These are phyloP conservation scores for Syndactyla subalaris DNA, from an alignment of 2,797 vertebrate genomes.

Conservation along the genomic window DNA sequence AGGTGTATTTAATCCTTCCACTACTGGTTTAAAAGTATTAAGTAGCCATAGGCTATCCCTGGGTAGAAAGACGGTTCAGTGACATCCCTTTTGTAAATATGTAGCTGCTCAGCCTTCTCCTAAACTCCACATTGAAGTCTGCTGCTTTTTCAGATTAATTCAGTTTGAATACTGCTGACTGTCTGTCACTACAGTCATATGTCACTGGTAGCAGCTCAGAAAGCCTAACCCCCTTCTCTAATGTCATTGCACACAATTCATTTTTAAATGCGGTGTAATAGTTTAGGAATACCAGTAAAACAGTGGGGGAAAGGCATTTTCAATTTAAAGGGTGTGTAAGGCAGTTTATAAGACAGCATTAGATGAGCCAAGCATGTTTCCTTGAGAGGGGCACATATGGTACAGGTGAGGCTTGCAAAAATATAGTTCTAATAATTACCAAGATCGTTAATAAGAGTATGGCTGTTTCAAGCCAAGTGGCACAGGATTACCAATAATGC, in stretches of 20 bases:
- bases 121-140: constrained; percentile 78
- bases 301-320: constrained; percentile 42
- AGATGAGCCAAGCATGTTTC: neutral
- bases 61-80: constrained; percentile 77
- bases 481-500: neutral
- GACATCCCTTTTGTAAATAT: constrained; percentile 82
- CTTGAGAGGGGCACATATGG: neutral
- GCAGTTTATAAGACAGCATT: constrained; percentile 38
- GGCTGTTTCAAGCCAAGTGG: neutral
- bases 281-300: constrained; percentile 66
- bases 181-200: constrained; percentile 78
- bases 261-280: constrained; percentile 73
- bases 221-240: constrained; percentile 77
- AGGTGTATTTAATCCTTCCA: constrained; percentile 70
- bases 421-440: neutral
- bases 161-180: constrained; percentile 78
- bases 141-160: constrained; percentile 80
- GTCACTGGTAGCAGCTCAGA: constrained; percentile 76
- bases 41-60: constrained; percentile 81
- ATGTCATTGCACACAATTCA: constrained; percentile 76
- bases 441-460: neutral
- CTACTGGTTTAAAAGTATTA: constrained; percentile 78
- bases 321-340: constrained; percentile 62
- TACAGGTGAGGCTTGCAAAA: constrained; percentile 15
- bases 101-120: constrained; percentile 73